Evolutionary conservation across 2,797 vertebrate species (phyloP).

Genomic region (Chiloscyllium punctatum): DNA sequence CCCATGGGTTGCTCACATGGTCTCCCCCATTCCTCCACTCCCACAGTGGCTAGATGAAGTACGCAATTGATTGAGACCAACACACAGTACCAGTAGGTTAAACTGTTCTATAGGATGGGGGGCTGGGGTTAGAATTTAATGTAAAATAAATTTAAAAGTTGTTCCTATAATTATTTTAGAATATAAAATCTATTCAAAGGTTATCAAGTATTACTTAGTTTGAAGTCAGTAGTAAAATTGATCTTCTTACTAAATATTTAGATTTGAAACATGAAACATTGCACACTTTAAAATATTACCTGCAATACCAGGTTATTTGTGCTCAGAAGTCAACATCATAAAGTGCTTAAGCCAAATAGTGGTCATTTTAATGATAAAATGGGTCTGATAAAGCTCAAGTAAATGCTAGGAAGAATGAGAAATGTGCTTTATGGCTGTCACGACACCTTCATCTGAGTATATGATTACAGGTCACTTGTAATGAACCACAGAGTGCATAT

Average conservation of each 20-base stretch:
- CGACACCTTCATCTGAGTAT: not conserved
- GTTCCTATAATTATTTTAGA: not conserved
- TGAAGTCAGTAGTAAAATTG: not conserved
- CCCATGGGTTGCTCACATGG: not conserved
- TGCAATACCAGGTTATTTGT: not conserved
- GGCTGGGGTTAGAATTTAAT: not conserved
- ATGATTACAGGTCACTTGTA: not conserved
- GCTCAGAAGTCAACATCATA: not conserved
- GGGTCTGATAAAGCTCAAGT: not conserved
- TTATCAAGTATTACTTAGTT: too few relatives aligned
- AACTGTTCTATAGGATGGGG: not conserved
- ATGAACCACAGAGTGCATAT: not conserved
- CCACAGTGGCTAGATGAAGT: not conserved
- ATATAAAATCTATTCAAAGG: not conserved
- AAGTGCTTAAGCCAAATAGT: not conserved
- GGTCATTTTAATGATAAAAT: too few relatives aligned
- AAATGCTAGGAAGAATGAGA: not conserved
- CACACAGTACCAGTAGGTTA: too few relatives aligned
- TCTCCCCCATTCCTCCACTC: too few relatives aligned
- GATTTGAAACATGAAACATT: not conserved
- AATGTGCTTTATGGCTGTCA: not conserved
- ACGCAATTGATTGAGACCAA: too few relatives aligned
- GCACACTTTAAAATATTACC: not conserved
- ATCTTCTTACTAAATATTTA: not conserved
- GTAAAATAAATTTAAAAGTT: not conserved